Base-by-base conservation (phyloP, 2,113 vertebrate species). In the Microtus ochrogaster region DNA sequence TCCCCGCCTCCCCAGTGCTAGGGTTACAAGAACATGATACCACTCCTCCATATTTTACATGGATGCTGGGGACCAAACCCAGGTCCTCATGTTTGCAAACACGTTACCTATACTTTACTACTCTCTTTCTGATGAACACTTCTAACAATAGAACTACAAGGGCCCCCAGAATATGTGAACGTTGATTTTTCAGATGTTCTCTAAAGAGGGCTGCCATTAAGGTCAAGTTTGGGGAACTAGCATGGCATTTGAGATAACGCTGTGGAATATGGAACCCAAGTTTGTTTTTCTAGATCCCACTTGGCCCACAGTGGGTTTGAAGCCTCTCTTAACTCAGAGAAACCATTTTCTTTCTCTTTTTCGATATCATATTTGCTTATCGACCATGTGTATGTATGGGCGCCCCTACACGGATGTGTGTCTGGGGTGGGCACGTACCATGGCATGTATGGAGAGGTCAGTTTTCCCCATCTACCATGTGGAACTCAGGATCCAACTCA, bases 221-320 rank as follows among this genome's bases (percentile, higher is more conserved):
- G 19, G 2, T 81, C 26, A 73, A 47, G 61, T 47, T 33, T 36
- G 7, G 21, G 13, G 82, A 4, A 5, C 2, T 0, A 26, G 24
- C 17, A 1, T 1, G 24, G 44, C 0, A 2, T 36, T 12, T 26
- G 58, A 78, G 30, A 49, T 55, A 24, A 16, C 2, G 58, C 5
- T 39, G 11, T 16, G 61, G 5, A 41, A 12, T 1, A 0, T 24
- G 49, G 61, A 22, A 0, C 12, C 61, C 3, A 21, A 49, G 9
- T 52, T 39, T 22, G 2, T 10, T 44, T 28, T 17, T 61, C 47
- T 44, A 49, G 26, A 8, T 63, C 55, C 52, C 8, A 2, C n/a
- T 55, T 52, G 55, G 55, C n/a, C 70, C 22, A 19, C 8, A 44
- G 4, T 17, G 0, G 7, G 22, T 3, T 73, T 11, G 4, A 24